Percentiles rank a stretch among this genome's conserved stretches.
phyloP scores from a whole-genome alignment of 1,140 invertebrate genomes.

The Ditylenchus dipsaci region DNA sequence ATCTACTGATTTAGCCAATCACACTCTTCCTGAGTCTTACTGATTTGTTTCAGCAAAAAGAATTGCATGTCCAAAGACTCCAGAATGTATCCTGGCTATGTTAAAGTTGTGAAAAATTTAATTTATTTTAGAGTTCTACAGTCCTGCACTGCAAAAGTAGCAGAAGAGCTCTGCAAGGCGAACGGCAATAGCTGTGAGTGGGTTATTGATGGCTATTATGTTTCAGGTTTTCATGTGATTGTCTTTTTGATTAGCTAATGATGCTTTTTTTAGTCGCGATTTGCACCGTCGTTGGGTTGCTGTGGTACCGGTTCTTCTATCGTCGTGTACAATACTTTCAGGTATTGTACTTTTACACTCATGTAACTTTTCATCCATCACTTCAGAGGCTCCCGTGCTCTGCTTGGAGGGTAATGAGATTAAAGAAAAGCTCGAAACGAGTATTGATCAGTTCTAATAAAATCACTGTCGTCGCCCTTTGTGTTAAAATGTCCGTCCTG shows the following conservation, averaged over 20 bases:
- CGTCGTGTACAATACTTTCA: slow-evolving; percentile 44
- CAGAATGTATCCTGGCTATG: slow-evolving; percentile 30
- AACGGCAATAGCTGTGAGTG: slow-evolving; percentile 42
- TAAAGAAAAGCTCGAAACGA: too few species aligned
- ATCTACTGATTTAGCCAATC: slow-evolving; percentile 68
- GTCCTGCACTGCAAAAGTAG: slow-evolving; percentile 45
- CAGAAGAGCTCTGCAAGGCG: slow-evolving; percentile 42
- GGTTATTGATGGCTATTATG: slow-evolving; percentile 43
- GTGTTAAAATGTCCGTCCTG: too few species aligned
- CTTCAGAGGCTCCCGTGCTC: too few species aligned
- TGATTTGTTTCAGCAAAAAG: slow-evolving; percentile 64
- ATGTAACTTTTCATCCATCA: too few species aligned
- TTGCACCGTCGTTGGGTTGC: slow-evolving; percentile 40
- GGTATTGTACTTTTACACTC: slow-evolving; percentile 27
- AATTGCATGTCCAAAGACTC: slow-evolving; percentile 50
- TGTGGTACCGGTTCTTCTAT: slow-evolving; percentile 44
- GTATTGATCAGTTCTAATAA: too few species aligned
- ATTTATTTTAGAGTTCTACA: slow-evolving; percentile 45
- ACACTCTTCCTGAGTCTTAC: slow-evolving; percentile 87
- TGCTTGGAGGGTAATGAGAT: too few species aligned
- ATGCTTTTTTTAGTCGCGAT: slow-evolving; percentile 23
- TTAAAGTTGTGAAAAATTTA: slow-evolving; percentile 1
- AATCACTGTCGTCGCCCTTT: too few species aligned
- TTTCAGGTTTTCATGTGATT: slow-evolving; percentile 14
- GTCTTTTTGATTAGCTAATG: too few species aligned